Percentiles rank a stretch among this genome's conserved stretches.
phyloP scores from a whole-genome alignment of 37 sponge, comb jelly and placozoan genomes.

The Chondrosia reniformis region DNA sequence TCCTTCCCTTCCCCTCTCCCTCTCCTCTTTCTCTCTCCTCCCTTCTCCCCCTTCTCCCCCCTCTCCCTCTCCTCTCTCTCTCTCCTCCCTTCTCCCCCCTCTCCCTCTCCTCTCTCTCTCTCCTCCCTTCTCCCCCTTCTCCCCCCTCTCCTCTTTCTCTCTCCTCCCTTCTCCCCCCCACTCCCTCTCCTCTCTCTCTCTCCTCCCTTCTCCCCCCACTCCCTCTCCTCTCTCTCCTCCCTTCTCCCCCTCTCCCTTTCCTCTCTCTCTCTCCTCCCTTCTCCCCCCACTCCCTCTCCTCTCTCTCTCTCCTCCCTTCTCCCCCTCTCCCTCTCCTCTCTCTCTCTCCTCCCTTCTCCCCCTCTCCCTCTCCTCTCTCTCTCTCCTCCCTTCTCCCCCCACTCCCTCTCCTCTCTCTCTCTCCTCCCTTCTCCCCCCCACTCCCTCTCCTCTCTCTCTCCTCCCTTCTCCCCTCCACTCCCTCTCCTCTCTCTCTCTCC shows the following conservation, averaged over 20 bases:
- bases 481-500: neutral
- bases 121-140: too few relatives aligned
- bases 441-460: too few relatives aligned
- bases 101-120: too few relatives aligned
- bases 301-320: neutral
- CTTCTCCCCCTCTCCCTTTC: neutral
- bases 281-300: neutral
- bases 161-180: neutral
- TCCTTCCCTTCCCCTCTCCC: too few relatives aligned
- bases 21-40: too few relatives aligned
- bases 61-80: neutral
- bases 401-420: neutral
- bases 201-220: too few relatives aligned
- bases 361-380: neutral
- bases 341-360: neutral
- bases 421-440: slow-evolving; percentile 11
- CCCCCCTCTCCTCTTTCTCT: neutral
- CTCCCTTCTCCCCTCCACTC: too few relatives aligned
- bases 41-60: neutral
- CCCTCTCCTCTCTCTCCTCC: neutral
- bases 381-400: too few relatives aligned
- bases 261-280: neutral
- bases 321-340: neutral
- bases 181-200: too few relatives aligned
- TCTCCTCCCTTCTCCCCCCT: neutral